phyloP scores from a whole-genome alignment of 2,888 invertebrate genomes.

The Aphidoletes aphidimyza region DNA sequence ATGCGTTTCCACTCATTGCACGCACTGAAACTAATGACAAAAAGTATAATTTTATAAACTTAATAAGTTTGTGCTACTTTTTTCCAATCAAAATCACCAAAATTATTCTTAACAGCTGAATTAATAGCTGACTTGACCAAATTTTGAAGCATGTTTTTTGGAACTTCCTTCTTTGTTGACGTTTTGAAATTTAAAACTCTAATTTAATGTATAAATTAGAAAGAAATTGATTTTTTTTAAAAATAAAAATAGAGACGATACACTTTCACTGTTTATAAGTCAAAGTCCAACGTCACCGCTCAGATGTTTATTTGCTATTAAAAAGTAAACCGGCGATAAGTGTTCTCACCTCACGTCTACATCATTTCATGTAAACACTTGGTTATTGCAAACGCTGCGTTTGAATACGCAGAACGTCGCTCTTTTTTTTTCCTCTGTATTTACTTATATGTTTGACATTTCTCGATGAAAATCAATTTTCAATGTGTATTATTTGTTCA shows the following conservation, averaged over 20 bases:
- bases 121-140: neutral
- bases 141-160: neutral
- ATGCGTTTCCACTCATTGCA: constrained; percentile 56
- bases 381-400: neutral
- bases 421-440: no score
- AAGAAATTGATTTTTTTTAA: neutral
- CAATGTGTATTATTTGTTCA: neutral
- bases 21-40: no score
- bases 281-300: no score
- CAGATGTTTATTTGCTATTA: no score
- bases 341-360: neutral
- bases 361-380: neutral
- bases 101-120: neutral
- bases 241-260: neutral
- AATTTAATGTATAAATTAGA: neutral
- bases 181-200: neutral
- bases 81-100: neutral
- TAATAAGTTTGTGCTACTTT: no score
- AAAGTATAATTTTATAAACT: no score
- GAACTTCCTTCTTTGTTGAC: no score
- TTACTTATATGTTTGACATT: neutral
- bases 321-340: neutral
- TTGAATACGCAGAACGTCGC: neutral
- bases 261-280: constrained; percentile 51
- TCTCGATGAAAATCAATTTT: constrained; percentile 15